Base-by-base conservation (phyloP, 1,140 invertebrate species). In the Drosophila grimshawi region DNA sequence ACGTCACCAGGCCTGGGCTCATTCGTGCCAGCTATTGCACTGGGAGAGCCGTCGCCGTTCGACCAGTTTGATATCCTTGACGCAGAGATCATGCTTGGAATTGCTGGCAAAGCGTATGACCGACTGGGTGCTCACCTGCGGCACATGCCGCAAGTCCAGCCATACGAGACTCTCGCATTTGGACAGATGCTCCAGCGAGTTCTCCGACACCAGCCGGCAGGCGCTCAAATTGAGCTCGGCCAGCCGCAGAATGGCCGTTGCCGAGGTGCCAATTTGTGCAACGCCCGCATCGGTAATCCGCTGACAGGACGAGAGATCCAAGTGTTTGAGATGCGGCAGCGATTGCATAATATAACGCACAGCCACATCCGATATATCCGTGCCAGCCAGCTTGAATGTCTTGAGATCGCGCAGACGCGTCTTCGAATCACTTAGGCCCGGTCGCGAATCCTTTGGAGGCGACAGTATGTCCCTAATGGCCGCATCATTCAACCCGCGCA, bases 221-320 rank as follows among this genome's bases (percentile, higher is more conserved):
- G 96, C 96, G 35, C 96, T 96, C 39, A 98, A 92, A 92, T 97
- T 96, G 0, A 98, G 91, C 41, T 94, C 94, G 3, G 93, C 92
- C 3, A 97, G 90, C 6, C 86, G 90, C 5, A 46, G 76, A 7
- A 81, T 92, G 3, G 92, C 92, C 51, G 90, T 92, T 7, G 81
- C 57, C 10, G 30, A 95, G 93, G 68, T 94, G 7, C 95, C 95
- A 33, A 98, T 94, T 86, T 97, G 96, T 2, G 97, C 96, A n/a
- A 98, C 96, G 33, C 97, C 97, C 4, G 96, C 96, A 91, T 98
- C 97, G 0, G 97, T 97, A 6, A 98, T 94, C n/a, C 96, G 94
- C 39, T 96, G 95, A 92, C 97, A 98, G 35, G 96, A 96, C 10
- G 96, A 97, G 6, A 98, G 93, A 93, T 98, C 96, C 51, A 98